Conservation (phyloP, 2,888 invertebrate genomes). For the Polylopha cassiicola region DNA sequence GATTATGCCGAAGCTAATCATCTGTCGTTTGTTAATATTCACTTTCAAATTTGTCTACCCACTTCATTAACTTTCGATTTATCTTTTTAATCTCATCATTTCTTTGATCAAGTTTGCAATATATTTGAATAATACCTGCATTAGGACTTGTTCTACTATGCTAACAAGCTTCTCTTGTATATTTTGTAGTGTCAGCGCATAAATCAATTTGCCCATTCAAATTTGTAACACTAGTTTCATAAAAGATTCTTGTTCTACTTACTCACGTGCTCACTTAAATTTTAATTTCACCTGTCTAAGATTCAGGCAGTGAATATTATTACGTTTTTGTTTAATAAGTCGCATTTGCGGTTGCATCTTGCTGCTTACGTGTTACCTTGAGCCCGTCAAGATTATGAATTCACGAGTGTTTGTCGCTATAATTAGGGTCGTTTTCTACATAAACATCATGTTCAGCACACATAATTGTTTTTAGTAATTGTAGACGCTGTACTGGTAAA, state of each 20-base stretch:
- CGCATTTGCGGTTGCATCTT: too few species aligned
- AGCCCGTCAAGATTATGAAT: too few species aligned
- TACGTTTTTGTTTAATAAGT: too few species aligned
- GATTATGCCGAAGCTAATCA: too few species aligned
- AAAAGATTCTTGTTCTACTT: too few species aligned
- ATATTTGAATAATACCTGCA: slow-evolving; percentile 4
- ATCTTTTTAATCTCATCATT: slow-evolving; percentile 5
- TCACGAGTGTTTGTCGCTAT: slow-evolving; percentile 9
- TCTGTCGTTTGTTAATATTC: slow-evolving; percentile 6
- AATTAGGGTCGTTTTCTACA: slow-evolving; percentile 16
- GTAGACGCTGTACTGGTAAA: slow-evolving; percentile 4
- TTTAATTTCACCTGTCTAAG: too few species aligned
- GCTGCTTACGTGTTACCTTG: too few species aligned
- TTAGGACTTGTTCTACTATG: background rate
- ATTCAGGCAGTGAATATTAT: too few species aligned
- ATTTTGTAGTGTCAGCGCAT: too few species aligned
- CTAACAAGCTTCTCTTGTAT: slow-evolving; percentile 2
- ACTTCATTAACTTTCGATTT: slow-evolving; percentile 15
- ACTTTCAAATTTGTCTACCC: slow-evolving; percentile 6
- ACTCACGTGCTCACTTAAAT: too few species aligned
- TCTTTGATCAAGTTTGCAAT: slow-evolving; percentile 3
- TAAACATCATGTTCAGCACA: slow-evolving; percentile 1
- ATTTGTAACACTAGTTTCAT: too few species aligned
- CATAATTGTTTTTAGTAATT: slow-evolving; percentile 10
- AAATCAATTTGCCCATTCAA: too few species aligned